phyloP scores from a whole-genome alignment of 1,140 invertebrate species.

The Marisa cornuarietis region DNA sequence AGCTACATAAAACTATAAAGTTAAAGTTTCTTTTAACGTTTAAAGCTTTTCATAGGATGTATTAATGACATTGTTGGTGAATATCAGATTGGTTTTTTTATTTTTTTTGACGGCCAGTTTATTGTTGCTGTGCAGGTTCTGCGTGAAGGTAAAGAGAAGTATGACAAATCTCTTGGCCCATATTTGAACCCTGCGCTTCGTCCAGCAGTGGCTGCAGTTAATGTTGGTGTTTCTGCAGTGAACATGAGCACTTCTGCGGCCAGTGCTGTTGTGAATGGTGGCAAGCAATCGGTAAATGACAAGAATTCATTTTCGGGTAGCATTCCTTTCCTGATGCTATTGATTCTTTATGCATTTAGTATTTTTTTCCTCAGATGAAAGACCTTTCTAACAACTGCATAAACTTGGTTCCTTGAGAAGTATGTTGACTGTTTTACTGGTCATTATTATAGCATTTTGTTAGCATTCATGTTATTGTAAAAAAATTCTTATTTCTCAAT shows the following conservation, averaged over 20 bases:
- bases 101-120: too few species aligned
- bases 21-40: too few species aligned
- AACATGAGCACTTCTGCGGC: slow-evolving; percentile 5
- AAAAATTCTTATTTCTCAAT: neutral
- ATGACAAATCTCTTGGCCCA: slow-evolving; percentile 5
- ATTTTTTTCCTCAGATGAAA: neutral
- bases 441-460: neutral
- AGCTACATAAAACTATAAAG: too few species aligned
- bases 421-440: neutral
- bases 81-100: too few species aligned
- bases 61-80: too few species aligned
- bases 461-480: neutral
- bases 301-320: neutral
- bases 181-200: slow-evolving; percentile 1
- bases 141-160: slow-evolving; percentile 9
- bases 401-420: neutral
- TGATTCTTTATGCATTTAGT: neutral
- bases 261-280: neutral
- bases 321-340: too few species aligned
- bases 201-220: slow-evolving; percentile 4
- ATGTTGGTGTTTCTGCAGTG: slow-evolving; percentile 6
- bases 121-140: neutral
- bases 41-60: too few species aligned
- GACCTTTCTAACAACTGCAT: neutral
- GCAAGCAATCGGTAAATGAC: slow-evolving; percentile 3